These are phyloP conservation scores for Caprella mutica DNA, from an alignment of 2,888 invertebrate species.

Conservation along the genomic window DNA sequence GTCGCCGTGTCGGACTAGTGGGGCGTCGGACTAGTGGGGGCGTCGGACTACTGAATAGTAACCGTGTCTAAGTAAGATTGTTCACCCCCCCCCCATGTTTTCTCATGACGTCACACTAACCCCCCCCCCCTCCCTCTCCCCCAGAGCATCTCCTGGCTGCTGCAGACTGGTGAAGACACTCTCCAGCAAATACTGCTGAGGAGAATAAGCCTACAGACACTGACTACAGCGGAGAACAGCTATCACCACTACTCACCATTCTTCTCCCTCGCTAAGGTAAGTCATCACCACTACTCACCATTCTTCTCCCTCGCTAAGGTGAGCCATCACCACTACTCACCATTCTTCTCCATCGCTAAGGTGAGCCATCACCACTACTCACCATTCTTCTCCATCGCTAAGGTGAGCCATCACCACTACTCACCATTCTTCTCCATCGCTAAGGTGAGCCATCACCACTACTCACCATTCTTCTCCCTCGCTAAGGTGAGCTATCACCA, in stretches of 20 bases:
- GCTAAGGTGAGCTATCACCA: no score
- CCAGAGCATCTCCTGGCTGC: constrained; percentile 3
- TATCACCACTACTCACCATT: neutral
- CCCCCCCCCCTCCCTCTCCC: no score
- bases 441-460: no score
- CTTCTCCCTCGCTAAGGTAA: constrained; percentile 5
- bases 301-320: constrained; percentile 7
- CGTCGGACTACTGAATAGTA: no score
- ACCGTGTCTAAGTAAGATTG: no score
- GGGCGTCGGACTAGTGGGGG: no score
- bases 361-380: neutral
- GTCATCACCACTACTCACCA: neutral
- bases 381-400: neutral
- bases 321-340: neutral
- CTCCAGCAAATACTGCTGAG: constrained; percentile 2
- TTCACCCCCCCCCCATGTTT: no score
- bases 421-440: no score
- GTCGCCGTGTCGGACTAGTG: no score
- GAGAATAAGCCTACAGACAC: neutral
- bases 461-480: no score
- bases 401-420: no score
- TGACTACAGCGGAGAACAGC: neutral
- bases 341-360: constrained; percentile 2
- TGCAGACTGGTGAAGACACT: constrained; percentile 8
- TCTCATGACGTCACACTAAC: no score